Evolutionary conservation across 2,888 invertebrate species (phyloP), one percentile per base, ranked within the genome.

Genomic region (Nineta flava): DNA sequence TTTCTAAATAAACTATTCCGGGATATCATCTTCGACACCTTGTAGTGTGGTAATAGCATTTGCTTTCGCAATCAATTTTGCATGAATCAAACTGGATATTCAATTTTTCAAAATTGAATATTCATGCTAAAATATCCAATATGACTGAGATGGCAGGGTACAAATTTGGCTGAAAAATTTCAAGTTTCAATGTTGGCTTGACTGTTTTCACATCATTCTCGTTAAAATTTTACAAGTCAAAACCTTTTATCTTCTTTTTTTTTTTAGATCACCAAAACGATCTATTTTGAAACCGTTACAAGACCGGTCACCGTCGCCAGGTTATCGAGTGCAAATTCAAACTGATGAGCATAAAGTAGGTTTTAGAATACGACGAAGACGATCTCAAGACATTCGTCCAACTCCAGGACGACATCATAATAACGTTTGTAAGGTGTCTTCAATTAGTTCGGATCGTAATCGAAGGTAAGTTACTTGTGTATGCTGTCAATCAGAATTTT

Each of bases 271-370:
- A 6, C 44, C 44, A 10, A 44, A 44, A 26, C 44, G 44, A 16
- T 44, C 44, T 26, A 44, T 44, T 17, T 44, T 44, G 13, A 47
- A 38, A 34, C 38, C 47, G 16, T 35, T 47, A 15, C 34, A 59
- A 46, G 59, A 61, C 47, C 62, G 65, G 49, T 65, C 65, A 4
- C 60, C 63, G n/a, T 67, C 65, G 51, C 67, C 67, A 12, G 59
- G 62, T 10, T 67, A 65, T 53, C 62, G 65, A 19, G 59, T 67
- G 15, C 67, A 66, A 48, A 66, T 67, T 3, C 62, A 59, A 17
- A 65, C 63, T 9, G 68, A 68, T 52, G 63, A 64, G 31, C 55
- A 46, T 21, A 44, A 44, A 44, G 54, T 40, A 35, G 53, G 21
- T 47, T 51, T 26, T 52, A 50, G 51, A 26, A 51, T 52, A 49